phyloP scores from a whole-genome alignment of 2,113 vertebrate species.

The Sapayoa aenigma region DNA sequence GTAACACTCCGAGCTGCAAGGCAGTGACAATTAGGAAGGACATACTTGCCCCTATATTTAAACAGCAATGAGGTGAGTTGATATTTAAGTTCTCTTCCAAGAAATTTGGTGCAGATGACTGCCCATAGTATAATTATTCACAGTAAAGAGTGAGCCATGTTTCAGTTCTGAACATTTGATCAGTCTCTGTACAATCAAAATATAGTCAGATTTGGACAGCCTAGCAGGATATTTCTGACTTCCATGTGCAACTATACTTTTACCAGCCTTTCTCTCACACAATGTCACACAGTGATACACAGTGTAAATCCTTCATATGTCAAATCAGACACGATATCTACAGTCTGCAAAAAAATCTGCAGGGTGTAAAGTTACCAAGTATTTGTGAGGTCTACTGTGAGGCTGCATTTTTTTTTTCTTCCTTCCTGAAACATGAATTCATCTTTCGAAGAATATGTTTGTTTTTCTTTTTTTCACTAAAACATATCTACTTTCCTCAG shows the following conservation, averaged over 20 bases:
- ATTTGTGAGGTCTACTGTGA: constrained; percentile 59
- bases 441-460: constrained; percentile 4
- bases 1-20: not conserved
- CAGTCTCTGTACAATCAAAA: constrained; percentile 55
- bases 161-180: constrained; percentile 61
- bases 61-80: constrained; percentile 58
- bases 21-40: constrained; percentile 57
- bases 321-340: constrained; percentile 63
- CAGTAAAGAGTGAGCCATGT: constrained; percentile 49
- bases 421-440: constrained; percentile 16
- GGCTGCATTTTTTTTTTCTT: constrained; percentile 24
- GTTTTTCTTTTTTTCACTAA: constrained; percentile 21
- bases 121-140: constrained; percentile 61
- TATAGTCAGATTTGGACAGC: constrained; percentile 64
- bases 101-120: constrained; percentile 63
- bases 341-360: constrained; percentile 60
- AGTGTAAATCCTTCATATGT: constrained; percentile 67
- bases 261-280: constrained; percentile 62
- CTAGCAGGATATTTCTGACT: constrained; percentile 64
- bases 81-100: constrained; percentile 55
- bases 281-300: constrained; percentile 58
- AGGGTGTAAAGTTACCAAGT: constrained; percentile 65
- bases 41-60: constrained; percentile 60
- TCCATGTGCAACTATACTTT: constrained; percentile 60
- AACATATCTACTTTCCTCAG: not conserved